phyloP scores from a whole-genome alignment of 2,888 invertebrate species.

The Chymomyza fuscimana region DNA sequence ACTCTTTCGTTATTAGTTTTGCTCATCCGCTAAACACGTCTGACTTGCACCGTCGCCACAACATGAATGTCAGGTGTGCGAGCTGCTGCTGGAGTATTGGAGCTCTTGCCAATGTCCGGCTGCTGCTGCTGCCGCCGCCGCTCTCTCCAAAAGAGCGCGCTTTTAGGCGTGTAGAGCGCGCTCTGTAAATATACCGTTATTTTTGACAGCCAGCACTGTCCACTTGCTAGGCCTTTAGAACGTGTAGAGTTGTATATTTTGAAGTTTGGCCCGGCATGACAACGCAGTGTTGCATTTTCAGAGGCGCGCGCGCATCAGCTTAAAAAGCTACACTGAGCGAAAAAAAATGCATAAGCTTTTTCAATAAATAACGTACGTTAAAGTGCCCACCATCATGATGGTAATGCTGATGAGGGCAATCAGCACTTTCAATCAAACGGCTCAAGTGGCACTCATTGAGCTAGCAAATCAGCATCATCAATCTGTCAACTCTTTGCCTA shows the following conservation, averaged over 20 bases:
- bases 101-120: slow-evolving; percentile 53
- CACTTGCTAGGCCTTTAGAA: slow-evolving; percentile 31
- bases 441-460: slow-evolving; percentile 25
- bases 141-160: slow-evolving; percentile 32
- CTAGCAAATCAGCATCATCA: slow-evolving; percentile 57
- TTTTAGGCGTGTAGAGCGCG: slow-evolving; percentile 12
- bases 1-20: slow-evolving; percentile 2
- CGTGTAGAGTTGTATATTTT: slow-evolving; percentile 4
- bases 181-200: slow-evolving; percentile 63
- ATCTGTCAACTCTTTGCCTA: slow-evolving; percentile 61
- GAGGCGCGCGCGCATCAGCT: slow-evolving; percentile 43
- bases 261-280: not conserved
- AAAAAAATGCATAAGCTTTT: slow-evolving; percentile 5
- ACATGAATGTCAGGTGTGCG: slow-evolving; percentile 76
- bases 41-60: slow-evolving; percentile 73
- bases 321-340: slow-evolving; percentile 8
- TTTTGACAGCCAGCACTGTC: slow-evolving; percentile 53
- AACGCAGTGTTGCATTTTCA: slow-evolving; percentile 57
- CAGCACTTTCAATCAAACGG: slow-evolving; percentile 46
- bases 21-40: slow-evolving; percentile 67
- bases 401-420: slow-evolving; percentile 47
- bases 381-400: not conserved
- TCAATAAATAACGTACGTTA: not conserved
- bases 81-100: slow-evolving; percentile 54
- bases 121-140: slow-evolving; percentile 16